phyloP scores from a whole-genome alignment of 2,797 vertebrate genomes.

The Sebastiscus tertius region DNA sequence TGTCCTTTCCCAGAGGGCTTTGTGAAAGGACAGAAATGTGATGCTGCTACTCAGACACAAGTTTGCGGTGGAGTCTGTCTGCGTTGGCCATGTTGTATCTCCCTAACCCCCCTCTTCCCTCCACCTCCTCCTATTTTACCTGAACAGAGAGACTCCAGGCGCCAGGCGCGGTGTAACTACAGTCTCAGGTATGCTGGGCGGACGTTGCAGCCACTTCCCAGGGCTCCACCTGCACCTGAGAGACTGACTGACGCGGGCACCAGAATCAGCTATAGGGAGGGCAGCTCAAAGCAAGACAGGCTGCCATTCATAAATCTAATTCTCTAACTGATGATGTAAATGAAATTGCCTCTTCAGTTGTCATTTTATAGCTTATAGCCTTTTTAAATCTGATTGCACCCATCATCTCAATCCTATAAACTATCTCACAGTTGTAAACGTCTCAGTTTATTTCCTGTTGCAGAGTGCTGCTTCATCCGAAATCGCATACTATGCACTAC shows the following conservation, averaged over 20 bases:
- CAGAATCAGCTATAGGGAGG: conserved; percentile 39
- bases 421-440: no score
- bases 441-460: no score
- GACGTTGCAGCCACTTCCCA: conserved; percentile 85
- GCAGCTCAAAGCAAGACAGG: conserved; percentile 35
- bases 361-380: conserved; percentile 10
- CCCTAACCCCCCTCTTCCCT: conserved; percentile 46
- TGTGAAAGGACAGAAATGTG: conserved; percentile 83
- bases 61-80: conserved; percentile 79
- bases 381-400: conserved; percentile 34
- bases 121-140: conserved; percentile 61
- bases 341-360: conserved; percentile 11
- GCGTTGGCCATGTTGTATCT: conserved; percentile 75
- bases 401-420: neutral
- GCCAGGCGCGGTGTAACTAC: conserved; percentile 90
- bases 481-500: no score
- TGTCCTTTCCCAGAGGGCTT: conserved; percentile 74
- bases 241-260: conserved; percentile 66
- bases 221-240: conserved; percentile 74
- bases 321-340: conserved; percentile 21
- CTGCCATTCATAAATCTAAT: conserved; percentile 52
- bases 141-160: conserved; percentile 86
- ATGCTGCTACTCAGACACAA: conserved; percentile 76
- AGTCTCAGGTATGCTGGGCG: conserved; percentile 91
- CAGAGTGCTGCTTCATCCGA: no score